Evolutionary conservation across 2,797 vertebrate genomes (phyloP).

Genomic region (Myotis pilosus): DNA sequence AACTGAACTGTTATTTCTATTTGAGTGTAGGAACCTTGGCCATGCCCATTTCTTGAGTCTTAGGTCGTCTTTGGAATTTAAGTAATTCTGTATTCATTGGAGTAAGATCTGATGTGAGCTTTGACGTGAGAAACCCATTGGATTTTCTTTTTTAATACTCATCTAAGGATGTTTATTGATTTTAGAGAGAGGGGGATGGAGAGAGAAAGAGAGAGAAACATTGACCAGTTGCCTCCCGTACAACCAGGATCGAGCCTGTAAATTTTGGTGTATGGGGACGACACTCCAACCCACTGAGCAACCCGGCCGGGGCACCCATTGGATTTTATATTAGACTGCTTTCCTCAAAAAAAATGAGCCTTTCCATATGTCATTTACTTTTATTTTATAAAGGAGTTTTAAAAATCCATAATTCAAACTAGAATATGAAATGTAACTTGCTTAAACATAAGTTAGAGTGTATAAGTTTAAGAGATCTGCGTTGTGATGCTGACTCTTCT

Average conservation of each 20-base stretch:
- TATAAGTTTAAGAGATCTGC: neutral
- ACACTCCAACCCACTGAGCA: neutral
- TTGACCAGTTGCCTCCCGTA: neutral
- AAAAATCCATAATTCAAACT: neutral
- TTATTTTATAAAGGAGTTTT: neutral
- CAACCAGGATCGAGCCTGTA: neutral
- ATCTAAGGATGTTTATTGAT: neutral
- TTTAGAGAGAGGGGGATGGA: neutral
- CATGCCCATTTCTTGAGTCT: neutral
- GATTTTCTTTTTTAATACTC: neutral
- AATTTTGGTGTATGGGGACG: neutral
- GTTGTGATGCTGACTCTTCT: slow-evolving; percentile 11
- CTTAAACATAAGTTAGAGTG: neutral
- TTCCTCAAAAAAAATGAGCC: neutral
- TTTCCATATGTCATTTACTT: neutral
- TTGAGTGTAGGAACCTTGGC: neutral
- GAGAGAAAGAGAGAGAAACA: neutral
- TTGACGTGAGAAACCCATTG: neutral
- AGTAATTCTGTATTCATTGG: neutral
- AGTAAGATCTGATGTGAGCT: neutral
- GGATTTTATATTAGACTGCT: neutral
- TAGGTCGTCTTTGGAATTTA: neutral
- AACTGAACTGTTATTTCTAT: neutral
- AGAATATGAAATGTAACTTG: neutral
- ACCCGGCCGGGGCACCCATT: neutral